Evolutionary conservation across 2,797 vertebrate genomes (phyloP).

Genomic region (Danio kyathit): DNA sequence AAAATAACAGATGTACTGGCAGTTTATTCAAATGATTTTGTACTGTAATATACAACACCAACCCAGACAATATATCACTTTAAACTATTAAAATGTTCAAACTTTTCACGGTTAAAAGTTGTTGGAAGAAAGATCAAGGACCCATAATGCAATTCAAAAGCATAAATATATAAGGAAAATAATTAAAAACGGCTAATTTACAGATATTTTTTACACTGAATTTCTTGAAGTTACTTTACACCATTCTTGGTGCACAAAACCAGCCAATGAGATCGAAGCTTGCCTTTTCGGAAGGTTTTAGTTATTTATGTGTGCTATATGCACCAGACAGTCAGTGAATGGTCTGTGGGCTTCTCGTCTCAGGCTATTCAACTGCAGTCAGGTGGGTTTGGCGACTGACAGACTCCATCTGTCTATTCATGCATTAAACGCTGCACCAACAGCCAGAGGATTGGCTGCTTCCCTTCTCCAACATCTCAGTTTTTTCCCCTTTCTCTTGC

Average conservation of each 20-base stretch:
- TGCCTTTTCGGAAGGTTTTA: background rate
- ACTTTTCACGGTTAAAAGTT: no score
- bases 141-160: no score
- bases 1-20: no score
- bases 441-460: background rate
- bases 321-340: background rate
- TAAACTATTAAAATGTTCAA: no score
- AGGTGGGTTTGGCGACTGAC: constrained; percentile 22
- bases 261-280: background rate
- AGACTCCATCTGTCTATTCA: constrained; percentile 11
- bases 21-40: no score
- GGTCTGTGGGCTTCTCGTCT: background rate
- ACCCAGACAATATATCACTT: no score
- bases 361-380: background rate
- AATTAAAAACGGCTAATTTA: no score
- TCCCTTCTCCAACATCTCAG: background rate
- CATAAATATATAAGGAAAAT: no score
- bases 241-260: background rate
- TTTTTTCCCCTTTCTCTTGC: background rate
- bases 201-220: no score
- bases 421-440: background rate
- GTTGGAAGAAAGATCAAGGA: no score
- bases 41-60: no score
- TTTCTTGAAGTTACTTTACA: background rate
- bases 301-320: background rate